phyloP scores from a whole-genome alignment of 1,140 invertebrate species.

The Drosophila rufa region DNA sequence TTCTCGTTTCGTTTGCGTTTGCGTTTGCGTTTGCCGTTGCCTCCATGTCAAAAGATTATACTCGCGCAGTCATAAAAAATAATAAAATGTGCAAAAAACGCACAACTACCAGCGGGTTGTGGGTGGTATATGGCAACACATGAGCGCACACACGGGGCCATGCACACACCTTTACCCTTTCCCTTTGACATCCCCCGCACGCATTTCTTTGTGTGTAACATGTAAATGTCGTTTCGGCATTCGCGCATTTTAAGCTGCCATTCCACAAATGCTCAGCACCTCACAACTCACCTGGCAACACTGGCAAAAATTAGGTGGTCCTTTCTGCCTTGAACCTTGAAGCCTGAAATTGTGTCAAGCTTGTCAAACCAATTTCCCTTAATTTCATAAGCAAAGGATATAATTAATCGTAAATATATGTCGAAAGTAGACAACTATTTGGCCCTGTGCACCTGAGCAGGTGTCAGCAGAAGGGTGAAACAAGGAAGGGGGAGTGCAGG shows the following conservation, averaged over 20 bases:
- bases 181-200: slow-evolving; percentile 16
- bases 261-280: slow-evolving; percentile 36
- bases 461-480: slow-evolving; percentile 7
- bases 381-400: neutral
- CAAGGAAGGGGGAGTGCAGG: neutral
- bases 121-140: slow-evolving; percentile 48
- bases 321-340: no score
- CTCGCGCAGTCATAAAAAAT: slow-evolving; percentile 80
- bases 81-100: slow-evolving; percentile 78
- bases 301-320: neutral
- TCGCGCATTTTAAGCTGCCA: slow-evolving; percentile 51
- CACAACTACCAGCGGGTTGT: slow-evolving; percentile 38
- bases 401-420: neutral
- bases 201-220: slow-evolving; percentile 56
- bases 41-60: slow-evolving; percentile 55
- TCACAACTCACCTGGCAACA: slow-evolving; percentile 13
- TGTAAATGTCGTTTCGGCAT: slow-evolving; percentile 57
- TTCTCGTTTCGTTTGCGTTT: slow-evolving; percentile 44
- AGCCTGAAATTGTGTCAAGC: neutral
- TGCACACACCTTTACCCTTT: slow-evolving; percentile 1
- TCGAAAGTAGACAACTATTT: neutral
- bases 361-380: no score
- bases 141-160: slow-evolving; percentile 66
- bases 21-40: slow-evolving; percentile 18
- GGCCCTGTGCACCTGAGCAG: slow-evolving; percentile 9